Conservation (phyloP, 1,140 invertebrate species). For the Maconellicoccus hirsutus region DNA sequence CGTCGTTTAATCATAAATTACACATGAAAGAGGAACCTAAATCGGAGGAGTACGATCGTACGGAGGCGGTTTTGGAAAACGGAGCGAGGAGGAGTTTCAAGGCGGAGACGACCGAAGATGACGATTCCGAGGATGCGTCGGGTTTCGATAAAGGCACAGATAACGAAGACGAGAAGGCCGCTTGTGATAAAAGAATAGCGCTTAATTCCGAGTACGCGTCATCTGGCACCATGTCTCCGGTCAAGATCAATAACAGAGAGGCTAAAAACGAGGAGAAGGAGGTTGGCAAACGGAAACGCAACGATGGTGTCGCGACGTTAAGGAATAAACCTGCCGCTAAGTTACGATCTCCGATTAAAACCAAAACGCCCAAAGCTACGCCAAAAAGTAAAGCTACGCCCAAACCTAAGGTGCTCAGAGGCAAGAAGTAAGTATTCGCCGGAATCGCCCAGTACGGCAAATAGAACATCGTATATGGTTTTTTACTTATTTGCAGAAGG, state of each 20-base stretch:
- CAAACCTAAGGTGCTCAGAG: not conserved
- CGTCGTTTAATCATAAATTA: not conserved
- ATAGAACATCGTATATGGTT: too few species aligned
- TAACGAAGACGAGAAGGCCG: not conserved
- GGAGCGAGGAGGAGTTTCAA: not conserved
- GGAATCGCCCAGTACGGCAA: not conserved
- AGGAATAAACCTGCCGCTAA: not conserved
- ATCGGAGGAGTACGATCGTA: not conserved
- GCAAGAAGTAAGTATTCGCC: constrained; percentile 5
- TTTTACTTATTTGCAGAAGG: not conserved
- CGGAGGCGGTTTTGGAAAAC: too few species aligned
- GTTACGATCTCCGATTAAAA: not conserved
- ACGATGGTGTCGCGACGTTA: not conserved
- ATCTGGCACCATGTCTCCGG: not conserved
- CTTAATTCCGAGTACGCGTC: not conserved
- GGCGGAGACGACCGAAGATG: not conserved
- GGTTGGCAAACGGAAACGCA: not conserved
- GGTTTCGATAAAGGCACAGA: not conserved
- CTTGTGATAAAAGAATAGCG: too few species aligned
- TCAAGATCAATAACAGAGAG: not conserved
- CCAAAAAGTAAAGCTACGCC: not conserved
- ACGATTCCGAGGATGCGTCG: not conserved
- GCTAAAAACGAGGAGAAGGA: not conserved
- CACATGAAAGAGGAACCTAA: not conserved
- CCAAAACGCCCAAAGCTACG: not conserved